Percentiles rank a stretch among this genome's conserved stretches.
Conservation (phyloP, 2,797 vertebrate genomes). For the Eulemur rubriventer region DNA sequence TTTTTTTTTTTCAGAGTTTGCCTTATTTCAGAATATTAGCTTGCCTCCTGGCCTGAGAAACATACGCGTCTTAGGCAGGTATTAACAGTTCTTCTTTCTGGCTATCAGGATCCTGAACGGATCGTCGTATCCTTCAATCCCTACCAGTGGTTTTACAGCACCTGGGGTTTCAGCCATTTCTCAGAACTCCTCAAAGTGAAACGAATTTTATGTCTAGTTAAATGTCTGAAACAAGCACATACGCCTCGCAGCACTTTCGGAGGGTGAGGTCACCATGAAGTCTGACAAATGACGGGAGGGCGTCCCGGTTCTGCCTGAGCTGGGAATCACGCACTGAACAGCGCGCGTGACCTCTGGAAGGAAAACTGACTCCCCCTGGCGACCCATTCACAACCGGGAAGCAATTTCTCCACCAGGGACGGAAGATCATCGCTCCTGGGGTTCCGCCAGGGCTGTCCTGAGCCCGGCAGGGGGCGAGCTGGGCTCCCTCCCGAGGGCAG, state of each 20-base stretch:
- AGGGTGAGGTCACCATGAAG: conserved; percentile 61
- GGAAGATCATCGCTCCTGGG: background rate
- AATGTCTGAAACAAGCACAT: conserved; percentile 36
- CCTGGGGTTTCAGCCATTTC: conserved; percentile 51
- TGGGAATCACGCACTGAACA: background rate
- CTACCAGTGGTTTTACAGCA: conserved; percentile 4
- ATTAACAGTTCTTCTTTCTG: background rate
- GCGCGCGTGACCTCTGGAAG: conserved; percentile 44
- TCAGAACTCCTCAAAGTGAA: conserved; percentile 54
- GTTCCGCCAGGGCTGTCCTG: background rate
- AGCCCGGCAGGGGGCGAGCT: background rate
- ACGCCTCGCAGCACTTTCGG: background rate
- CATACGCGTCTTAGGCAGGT: background rate
- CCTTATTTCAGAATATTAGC: background rate
- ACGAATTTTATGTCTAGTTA: conserved; percentile 51
- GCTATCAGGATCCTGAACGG: background rate
- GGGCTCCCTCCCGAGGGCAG: background rate
- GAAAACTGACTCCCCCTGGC: conserved; percentile 55
- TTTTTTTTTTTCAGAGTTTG: background rate
- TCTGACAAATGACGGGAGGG: conserved; percentile 63
- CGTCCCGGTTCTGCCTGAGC: background rate
- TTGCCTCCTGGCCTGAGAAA: background rate
- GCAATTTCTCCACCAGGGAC: conserved; percentile 38
- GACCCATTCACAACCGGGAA: conserved; percentile 67
- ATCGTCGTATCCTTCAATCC: background rate